Evolutionary conservation across 2,797 vertebrate genomes (phyloP).

Genomic region (Caiman crocodilus): DNA sequence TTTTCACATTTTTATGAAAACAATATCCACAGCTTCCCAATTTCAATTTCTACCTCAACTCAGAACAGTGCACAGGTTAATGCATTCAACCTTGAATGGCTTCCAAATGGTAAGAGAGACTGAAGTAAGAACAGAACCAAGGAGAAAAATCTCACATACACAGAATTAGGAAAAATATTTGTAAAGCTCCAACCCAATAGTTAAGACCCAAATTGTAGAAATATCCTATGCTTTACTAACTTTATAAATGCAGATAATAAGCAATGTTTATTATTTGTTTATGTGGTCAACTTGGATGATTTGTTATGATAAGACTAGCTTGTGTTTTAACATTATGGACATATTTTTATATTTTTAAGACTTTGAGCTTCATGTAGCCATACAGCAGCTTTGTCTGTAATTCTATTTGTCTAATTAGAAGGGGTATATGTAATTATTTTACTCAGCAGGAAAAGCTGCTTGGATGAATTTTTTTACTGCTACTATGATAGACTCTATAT

Average conservation of each 20-base stretch:
- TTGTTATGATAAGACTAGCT: conserved; percentile 9
- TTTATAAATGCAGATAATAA: background rate
- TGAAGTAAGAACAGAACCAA: background rate
- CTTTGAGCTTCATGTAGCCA: background rate
- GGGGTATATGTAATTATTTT: background rate
- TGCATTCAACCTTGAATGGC: background rate
- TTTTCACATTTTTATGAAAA: background rate
- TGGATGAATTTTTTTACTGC: background rate
- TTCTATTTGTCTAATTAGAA: background rate
- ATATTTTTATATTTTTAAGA: background rate
- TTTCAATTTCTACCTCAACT: background rate
- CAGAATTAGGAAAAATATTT: background rate
- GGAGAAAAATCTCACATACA: background rate
- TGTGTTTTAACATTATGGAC: background rate
- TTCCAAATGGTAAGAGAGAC: background rate
- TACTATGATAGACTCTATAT: background rate
- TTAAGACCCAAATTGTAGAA: background rate
- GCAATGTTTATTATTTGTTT: background rate
- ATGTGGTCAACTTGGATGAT: background rate
- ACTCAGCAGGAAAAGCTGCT: background rate
- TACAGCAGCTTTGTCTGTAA: background rate
- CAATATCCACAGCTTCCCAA: background rate
- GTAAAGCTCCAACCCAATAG: background rate
- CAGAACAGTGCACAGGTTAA: background rate
- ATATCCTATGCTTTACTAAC: background rate